Evolutionary conservation across 2,888 invertebrate species (phyloP).

Genomic region (Epinotia demarniana): DNA sequence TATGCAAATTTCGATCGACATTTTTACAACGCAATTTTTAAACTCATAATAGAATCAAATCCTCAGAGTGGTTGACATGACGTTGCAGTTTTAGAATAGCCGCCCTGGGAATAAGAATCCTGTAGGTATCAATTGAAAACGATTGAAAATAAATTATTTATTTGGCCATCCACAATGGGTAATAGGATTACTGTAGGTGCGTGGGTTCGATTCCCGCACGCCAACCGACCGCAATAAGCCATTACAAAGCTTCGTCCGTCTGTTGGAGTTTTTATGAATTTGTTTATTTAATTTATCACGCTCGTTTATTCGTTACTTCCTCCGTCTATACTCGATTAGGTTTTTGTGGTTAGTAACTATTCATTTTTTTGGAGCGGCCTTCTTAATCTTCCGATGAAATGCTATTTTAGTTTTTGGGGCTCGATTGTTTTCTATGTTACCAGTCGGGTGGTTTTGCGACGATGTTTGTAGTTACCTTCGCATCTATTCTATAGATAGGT

Average conservation of each 20-base stretch:
- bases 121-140: slow-evolving; percentile 63
- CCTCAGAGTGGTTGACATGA: slow-evolving; percentile 50
- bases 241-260: slow-evolving; percentile 68
- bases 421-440: slow-evolving; percentile 63
- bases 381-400: slow-evolving; percentile 63
- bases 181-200: slow-evolving; percentile 78
- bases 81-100: slow-evolving; percentile 56
- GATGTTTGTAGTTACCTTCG: slow-evolving; percentile 1
- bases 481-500: too few species aligned
- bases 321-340: slow-evolving; percentile 76
- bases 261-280: slow-evolving; percentile 77
- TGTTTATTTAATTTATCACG: slow-evolving; percentile 84
- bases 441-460: slow-evolving; percentile 48
- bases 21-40: slow-evolving; percentile 35
- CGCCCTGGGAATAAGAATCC: slow-evolving; percentile 59
- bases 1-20: slow-evolving; percentile 49
- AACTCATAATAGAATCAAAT: slow-evolving; percentile 15
- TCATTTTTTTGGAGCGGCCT: slow-evolving; percentile 62
- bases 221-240: slow-evolving; percentile 70
- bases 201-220: slow-evolving; percentile 73
- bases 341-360: slow-evolving; percentile 75
- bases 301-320: slow-evolving; percentile 82
- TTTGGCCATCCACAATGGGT: slow-evolving; percentile 76
- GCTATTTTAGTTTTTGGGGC: slow-evolving; percentile 68
- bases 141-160: slow-evolving; percentile 80